A percentile compares a stretch with the other conserved stretches of the same genome.
Conservation (phyloP, 2,888 invertebrate genomes). For the Pyrrhia umbra region DNA sequence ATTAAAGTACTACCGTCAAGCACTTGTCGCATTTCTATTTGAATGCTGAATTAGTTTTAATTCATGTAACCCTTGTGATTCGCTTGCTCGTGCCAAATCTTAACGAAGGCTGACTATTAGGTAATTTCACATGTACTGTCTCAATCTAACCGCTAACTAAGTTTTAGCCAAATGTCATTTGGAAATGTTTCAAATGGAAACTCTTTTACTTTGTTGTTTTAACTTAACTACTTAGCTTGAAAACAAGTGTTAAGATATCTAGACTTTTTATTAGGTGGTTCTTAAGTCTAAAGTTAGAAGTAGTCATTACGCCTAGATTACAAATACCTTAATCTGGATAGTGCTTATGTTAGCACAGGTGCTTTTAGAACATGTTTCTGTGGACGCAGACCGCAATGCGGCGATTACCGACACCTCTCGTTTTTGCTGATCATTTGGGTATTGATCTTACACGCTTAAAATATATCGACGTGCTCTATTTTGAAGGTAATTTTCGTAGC, state of each 20-base stretch:
- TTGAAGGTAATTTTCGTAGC: no score
- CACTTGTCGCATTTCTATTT: neutral
- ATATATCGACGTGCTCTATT: neutral
- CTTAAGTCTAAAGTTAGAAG: no score
- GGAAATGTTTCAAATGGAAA: slow-evolving; percentile 30
- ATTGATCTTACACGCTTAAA: slow-evolving; percentile 33
- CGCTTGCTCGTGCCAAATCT: slow-evolving; percentile 16
- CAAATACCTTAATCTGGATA: neutral
- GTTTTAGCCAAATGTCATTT: slow-evolving; percentile 23
- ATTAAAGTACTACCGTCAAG: neutral
- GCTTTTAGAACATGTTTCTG: neutral
- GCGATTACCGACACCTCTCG: slow-evolving; percentile 35
- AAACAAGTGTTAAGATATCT: neutral
- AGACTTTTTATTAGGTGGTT: neutral
- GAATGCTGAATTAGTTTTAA: neutral
- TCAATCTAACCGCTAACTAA: slow-evolving; percentile 6
- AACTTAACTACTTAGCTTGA: neutral
- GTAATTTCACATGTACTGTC: slow-evolving; percentile 14
- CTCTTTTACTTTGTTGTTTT: neutral
- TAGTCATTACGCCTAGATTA: neutral
- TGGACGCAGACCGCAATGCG: slow-evolving; percentile 46
- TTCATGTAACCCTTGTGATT: neutral
- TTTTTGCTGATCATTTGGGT: slow-evolving; percentile 40
- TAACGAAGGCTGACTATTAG: slow-evolving; percentile 11
- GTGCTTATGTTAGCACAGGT: neutral